These are phyloP conservation scores for Halichoerus grypus DNA, from an alignment of 2,113 vertebrate species.

Conservation along the genomic window DNA sequence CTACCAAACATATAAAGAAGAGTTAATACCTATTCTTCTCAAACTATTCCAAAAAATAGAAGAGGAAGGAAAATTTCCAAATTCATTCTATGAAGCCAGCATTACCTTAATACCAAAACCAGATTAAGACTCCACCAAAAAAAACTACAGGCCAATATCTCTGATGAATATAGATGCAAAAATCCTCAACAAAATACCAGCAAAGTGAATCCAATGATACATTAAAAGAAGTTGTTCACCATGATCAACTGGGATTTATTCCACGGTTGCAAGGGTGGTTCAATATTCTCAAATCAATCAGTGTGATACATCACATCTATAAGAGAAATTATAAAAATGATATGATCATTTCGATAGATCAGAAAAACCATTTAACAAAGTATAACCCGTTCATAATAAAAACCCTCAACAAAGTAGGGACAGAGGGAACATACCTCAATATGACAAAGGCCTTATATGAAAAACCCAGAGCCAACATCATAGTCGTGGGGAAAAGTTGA, in stretches of 20 bases:
- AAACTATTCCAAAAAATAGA: not conserved
- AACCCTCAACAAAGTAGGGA: not conserved
- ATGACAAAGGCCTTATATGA: not conserved
- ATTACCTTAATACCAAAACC: not conserved
- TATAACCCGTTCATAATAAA: not conserved
- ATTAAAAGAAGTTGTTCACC: not conserved
- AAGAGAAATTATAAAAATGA: not conserved
- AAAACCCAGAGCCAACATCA: not conserved
- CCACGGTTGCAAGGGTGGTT: not conserved
- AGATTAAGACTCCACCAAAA: not conserved
- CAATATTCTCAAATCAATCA: not conserved
- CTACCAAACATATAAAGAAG: not conserved
- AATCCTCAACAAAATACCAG: not conserved
- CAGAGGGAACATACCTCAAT: not conserved
- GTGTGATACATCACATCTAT: not conserved
- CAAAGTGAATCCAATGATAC: not conserved
- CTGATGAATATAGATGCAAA: not conserved
- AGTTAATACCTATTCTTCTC: not conserved
- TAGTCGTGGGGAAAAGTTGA: not conserved
- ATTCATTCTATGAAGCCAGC: not conserved
- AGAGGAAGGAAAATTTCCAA: not conserved
- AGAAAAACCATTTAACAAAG: not conserved
- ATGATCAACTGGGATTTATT: not conserved
- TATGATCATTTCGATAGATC: not conserved
- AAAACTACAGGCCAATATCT: not conserved